A percentile compares a stretch with the other conserved stretches of the same genome.
These are phyloP conservation scores for Hippopotamus amphibius DNA, from an alignment of 2,113 vertebrate genomes.

Conservation along the genomic window DNA sequence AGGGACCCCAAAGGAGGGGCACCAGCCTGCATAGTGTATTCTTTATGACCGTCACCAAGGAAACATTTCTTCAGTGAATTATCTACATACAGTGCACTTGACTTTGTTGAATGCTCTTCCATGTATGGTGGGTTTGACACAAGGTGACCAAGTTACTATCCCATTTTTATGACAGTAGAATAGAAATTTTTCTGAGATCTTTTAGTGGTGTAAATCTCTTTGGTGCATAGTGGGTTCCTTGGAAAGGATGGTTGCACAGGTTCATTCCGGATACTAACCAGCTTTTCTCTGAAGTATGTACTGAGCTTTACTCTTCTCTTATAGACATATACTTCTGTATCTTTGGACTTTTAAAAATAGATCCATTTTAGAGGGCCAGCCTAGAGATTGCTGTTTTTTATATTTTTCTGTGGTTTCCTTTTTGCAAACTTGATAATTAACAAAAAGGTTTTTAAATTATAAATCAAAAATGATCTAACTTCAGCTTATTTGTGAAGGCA, in stretches of 20 bases:
- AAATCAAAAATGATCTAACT: not conserved
- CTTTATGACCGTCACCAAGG: not conserved
- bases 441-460: not conserved
- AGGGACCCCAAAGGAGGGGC: not conserved
- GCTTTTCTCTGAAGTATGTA: not conserved
- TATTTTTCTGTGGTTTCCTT: not conserved
- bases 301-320: not conserved
- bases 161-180: not conserved
- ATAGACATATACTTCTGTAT: not conserved
- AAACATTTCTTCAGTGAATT: not conserved
- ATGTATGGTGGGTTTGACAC: not conserved
- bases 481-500: not conserved
- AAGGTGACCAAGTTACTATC: not conserved
- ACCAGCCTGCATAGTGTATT: not conserved
- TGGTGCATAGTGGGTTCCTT: not conserved
- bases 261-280: not conserved
- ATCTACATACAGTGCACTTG: too few relatives aligned
- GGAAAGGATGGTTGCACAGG: not conserved
- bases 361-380: not conserved
- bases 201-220: not conserved
- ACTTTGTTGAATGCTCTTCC: not conserved
- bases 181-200: not conserved
- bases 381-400: not conserved
- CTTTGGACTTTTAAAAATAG: not conserved
- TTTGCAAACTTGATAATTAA: constrained; percentile 17